Percentiles rank a stretch among this genome's conserved stretches.
These are phyloP conservation scores for Gasterosteus nipponicus DNA, from an alignment of 2,113 vertebrate species.

Conservation along the genomic window DNA sequence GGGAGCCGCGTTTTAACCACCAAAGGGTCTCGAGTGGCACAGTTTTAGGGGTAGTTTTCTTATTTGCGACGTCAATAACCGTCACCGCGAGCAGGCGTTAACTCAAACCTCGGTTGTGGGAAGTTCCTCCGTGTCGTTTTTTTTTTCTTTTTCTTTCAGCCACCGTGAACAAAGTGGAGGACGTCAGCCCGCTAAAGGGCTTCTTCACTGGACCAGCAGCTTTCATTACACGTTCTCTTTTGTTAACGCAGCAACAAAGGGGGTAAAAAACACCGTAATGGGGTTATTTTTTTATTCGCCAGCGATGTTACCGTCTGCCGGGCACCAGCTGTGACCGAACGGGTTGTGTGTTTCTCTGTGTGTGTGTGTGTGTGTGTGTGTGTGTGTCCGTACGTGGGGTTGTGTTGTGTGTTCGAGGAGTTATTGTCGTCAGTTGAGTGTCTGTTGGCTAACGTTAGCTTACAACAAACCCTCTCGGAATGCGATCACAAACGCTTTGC, in stretches of 20 bases:
- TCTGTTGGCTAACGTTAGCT: slow-evolving; percentile 70
- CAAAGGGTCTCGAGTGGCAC: slow-evolving; percentile 25
- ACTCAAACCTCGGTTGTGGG: slow-evolving; percentile 68
- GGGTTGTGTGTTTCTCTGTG: slow-evolving; percentile 28
- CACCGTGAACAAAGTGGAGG: slow-evolving; percentile 78
- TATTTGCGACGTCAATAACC: slow-evolving; percentile 57
- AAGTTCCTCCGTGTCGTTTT: slow-evolving; percentile 77
- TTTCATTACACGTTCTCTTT: slow-evolving; percentile 59
- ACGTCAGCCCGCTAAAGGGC: slow-evolving; percentile 73
- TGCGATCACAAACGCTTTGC: slow-evolving; percentile 57
- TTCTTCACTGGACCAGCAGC: slow-evolving; percentile 62
- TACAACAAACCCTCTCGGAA: slow-evolving; percentile 32
- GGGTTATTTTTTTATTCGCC: neutral
- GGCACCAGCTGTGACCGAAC: slow-evolving; percentile 31
- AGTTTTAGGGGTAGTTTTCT: slow-evolving; percentile 57
- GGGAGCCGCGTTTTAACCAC: slow-evolving; percentile 31
- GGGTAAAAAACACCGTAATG: too few species aligned
- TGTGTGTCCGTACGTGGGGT: slow-evolving; percentile 29
- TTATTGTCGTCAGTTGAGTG: slow-evolving; percentile 65
- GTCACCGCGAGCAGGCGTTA: slow-evolving; percentile 53
- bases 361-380: slow-evolving; percentile 37
- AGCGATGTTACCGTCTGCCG: slow-evolving; percentile 19
- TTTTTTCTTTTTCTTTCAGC: slow-evolving; percentile 36
- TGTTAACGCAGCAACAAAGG: slow-evolving; percentile 45
- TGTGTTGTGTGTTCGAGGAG: slow-evolving; percentile 44